Conservation (phyloP, 2,113 vertebrate genomes). For the Nothobranchius kuhntae region DNA sequence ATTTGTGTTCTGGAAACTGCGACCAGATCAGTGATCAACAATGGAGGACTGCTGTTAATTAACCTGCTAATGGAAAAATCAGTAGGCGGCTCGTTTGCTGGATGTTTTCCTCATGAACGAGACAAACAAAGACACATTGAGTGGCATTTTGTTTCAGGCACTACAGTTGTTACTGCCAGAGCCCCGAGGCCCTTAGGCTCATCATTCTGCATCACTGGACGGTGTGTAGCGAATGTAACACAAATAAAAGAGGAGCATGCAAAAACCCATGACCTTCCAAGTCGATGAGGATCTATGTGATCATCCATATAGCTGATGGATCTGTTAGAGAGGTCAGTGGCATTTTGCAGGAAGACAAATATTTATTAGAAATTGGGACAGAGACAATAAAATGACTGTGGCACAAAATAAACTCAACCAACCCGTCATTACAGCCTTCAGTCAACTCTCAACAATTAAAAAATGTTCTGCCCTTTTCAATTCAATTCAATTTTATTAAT, state of each 20-base stretch:
- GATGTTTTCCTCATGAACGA: conserved; percentile 41
- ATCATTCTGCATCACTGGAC: conserved; percentile 52
- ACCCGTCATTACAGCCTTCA: conserved; percentile 7
- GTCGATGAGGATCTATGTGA: neutral
- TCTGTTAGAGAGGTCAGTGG: conserved; percentile 4
- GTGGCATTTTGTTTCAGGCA: conserved; percentile 51
- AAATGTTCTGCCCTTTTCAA: too few species aligned
- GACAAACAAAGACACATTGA: conserved; percentile 42
- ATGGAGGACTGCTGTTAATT: conserved; percentile 34
- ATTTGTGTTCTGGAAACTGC: neutral
- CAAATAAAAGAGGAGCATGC: conserved; percentile 8
- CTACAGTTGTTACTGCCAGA: conserved; percentile 24
- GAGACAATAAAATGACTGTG: conserved; percentile 16
- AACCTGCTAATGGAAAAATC: conserved; percentile 73
- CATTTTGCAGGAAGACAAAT: neutral
- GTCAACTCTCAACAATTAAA: too few species aligned
- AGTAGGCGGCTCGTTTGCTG: conserved; percentile 44
- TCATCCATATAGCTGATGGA: conserved; percentile 10
- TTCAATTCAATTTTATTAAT: too few species aligned
- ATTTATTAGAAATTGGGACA: conserved; percentile 13
- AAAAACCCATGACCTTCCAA: conserved; percentile 18
- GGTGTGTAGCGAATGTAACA: conserved; percentile 22
- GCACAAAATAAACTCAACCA: conserved; percentile 23
- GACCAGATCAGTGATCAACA: conserved; percentile 3
- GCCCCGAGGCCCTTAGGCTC: conserved; percentile 49